A percentile compares a stretch with the other conserved stretches of the same genome.
Conservation (phyloP, 2,797 vertebrate genomes). For the Molossus molossus region DNA sequence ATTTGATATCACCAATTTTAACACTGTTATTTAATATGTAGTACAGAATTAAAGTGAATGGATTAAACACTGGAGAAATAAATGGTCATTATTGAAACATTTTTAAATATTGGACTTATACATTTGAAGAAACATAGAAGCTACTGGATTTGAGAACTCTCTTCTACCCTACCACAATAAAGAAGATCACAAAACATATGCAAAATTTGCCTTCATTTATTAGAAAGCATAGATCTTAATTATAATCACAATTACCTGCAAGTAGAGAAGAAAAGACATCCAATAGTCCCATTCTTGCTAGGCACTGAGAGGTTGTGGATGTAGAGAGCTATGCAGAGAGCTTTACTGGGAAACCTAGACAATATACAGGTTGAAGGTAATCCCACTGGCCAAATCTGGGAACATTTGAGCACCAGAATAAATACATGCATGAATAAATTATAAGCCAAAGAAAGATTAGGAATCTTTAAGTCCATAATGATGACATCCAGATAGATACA, state of each 20-base stretch:
- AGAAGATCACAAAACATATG: background rate
- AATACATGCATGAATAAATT: background rate
- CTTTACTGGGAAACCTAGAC: background rate
- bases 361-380: background rate
- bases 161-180: background rate
- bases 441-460: background rate
- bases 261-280: background rate
- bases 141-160: background rate
- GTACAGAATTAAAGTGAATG: background rate
- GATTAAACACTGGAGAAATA: background rate
- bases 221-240: background rate
- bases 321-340: background rate
- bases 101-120: background rate
- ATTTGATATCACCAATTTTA: background rate
- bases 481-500: background rate
- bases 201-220: background rate
- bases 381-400: background rate
- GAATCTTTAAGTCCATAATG: background rate
- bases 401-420: background rate
- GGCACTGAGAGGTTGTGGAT: background rate
- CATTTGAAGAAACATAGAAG: background rate
- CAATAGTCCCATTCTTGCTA: background rate
- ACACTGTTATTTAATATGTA: background rate
- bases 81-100: background rate
- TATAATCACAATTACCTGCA: background rate